Evolutionary conservation across 1,140 invertebrate species (phyloP).

Genomic region (Nasonia giraulti): DNA sequence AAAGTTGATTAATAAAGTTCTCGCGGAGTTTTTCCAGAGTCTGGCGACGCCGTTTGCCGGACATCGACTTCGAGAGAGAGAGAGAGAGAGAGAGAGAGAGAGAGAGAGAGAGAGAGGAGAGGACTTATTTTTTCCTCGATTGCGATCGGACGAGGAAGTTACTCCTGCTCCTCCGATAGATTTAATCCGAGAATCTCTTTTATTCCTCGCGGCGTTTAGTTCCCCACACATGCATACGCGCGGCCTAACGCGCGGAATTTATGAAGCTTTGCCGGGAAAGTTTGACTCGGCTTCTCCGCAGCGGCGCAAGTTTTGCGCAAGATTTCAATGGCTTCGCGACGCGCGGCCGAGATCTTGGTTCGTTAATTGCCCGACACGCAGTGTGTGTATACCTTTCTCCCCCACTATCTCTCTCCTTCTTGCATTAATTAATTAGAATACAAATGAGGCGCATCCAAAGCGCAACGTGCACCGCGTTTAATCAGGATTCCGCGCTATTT

Average conservation of each 20-base stretch:
- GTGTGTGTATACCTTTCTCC: not conserved
- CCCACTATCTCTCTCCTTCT: not conserved
- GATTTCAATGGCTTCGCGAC: slow-evolving; percentile 26
- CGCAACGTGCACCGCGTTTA: not conserved
- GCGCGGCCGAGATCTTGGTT: not conserved
- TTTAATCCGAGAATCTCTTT: no score
- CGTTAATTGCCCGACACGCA: not conserved
- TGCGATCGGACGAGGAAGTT: no score
- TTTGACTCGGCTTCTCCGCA: not conserved
- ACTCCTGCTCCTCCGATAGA: no score
- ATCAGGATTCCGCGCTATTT: not conserved
- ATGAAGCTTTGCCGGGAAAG: not conserved
- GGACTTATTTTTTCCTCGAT: no score
- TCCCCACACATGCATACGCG: not conserved
- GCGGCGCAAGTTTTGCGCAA: not conserved
- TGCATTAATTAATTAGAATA: slow-evolving; percentile 30
- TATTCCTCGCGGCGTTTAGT: no score
- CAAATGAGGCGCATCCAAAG: not conserved
- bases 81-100: no score
- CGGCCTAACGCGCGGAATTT: not conserved
- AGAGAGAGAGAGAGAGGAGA: no score
- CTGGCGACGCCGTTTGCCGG: no score
- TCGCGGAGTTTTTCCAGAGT: not conserved
- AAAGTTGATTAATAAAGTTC: not conserved
- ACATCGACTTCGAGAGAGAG: no score